Evolutionary conservation across 2,797 vertebrate genomes (phyloP), one percentile per base, ranked within the genome.

Genomic region (Typhlichthys subterraneus): DNA sequence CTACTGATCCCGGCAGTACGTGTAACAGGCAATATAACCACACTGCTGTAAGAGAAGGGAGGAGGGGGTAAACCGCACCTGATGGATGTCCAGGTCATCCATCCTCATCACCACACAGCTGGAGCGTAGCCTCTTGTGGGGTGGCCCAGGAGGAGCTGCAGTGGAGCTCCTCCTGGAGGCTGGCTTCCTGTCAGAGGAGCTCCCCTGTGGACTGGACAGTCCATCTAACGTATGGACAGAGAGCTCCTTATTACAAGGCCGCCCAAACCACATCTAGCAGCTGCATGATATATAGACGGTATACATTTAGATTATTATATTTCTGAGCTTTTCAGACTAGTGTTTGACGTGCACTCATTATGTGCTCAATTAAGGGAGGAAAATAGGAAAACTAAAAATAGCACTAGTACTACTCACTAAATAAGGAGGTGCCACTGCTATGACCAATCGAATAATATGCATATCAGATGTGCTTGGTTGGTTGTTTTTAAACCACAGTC

Each of bases 41-140:
- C 29, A 53, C 59, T 45, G 70, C 57, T 65, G 62, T 59, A 15
- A 1, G 29, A 65, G 49, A 10, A 17, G 48, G 45, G 47, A 42
- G 56, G 73, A 79, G 83, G 45, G 12, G 78, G 81, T 80, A 29
- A 76, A 63, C 0, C 19, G 31, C 23, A 23, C 23, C 23, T 3
- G 23, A 3, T 3, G 23, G 23, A 99, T 93, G 84, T 99, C 94
- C 82, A 99, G 71, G 75, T 98, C 95, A 60, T 99, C 96, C 73
- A 99, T 93, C 15, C 96, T 85, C 61, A 99, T 72, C 49, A 99
- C 90, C 75, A 98, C 72, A 2, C 95, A 97, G 86, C 95, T 96
- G 10, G 95, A 98, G 6, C 96, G 94, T 50, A 99, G 94, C 66
- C 94, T 94, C 81, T 92, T 94, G 88, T 96, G 91, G 0, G 92